These are phyloP conservation scores for Zoroaster sp. DNA, from an alignment of 53 echinoderm and acorn worm species.

Conservation along the genomic window DNA sequence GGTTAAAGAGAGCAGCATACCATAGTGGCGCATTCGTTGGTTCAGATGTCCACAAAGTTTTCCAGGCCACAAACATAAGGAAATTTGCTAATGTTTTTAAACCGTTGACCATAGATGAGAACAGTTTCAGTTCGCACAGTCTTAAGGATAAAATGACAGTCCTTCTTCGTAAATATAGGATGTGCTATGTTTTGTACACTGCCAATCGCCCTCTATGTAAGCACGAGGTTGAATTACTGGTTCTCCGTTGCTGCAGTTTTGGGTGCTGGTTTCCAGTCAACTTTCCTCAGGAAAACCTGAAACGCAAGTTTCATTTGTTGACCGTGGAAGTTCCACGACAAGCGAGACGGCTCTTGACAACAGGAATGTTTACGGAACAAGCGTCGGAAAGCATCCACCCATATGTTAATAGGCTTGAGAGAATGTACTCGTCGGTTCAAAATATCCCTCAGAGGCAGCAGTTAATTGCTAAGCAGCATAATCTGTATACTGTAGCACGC, in stretches of 20 bases:
- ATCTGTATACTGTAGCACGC: conserved; percentile 1
- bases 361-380: too few species aligned
- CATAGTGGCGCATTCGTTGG: conserved; percentile 41
- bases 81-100: background rate
- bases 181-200: conserved; percentile 2
- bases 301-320: conserved; percentile 18
- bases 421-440: conserved; percentile 11
- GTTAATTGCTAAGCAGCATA: conserved; percentile 20
- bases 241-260: background rate
- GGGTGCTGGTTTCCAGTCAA: conserved; percentile 24
- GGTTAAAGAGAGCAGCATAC: conserved; percentile 11
- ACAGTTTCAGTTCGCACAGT: background rate
- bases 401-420: too few species aligned
- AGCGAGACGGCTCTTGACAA: background rate
- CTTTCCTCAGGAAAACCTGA: background rate
- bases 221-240: conserved; percentile 34
- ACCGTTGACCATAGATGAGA: background rate
- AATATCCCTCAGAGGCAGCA: conserved; percentile 3
- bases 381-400: too few species aligned
- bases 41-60: conserved; percentile 31
- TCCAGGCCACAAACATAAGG: background rate
- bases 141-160: background rate
- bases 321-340: conserved; percentile 21
- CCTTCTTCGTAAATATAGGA: conserved; percentile 17
- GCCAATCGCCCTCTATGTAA: conserved; percentile 21